A percentile compares a stretch with the other conserved stretches of the same genome.
Conservation (phyloP, 2,888 invertebrate species). For the Apamea crenata region DNA sequence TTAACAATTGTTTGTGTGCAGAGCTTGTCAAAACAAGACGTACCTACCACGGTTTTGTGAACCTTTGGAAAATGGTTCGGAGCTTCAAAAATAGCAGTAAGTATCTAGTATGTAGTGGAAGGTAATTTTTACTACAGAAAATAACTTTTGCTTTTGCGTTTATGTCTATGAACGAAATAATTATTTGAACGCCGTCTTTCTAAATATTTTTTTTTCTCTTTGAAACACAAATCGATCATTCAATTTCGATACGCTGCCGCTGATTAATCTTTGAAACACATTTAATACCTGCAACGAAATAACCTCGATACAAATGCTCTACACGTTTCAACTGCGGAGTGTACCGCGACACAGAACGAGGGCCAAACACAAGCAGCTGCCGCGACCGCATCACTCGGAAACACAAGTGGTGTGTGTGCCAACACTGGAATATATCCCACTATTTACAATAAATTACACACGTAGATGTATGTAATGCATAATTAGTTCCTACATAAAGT, state of each 20-base stretch:
- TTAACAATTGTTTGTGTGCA: constrained; percentile 22
- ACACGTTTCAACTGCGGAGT: not conserved
- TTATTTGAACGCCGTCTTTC: not conserved
- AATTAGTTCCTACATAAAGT: not conserved
- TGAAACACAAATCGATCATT: not conserved
- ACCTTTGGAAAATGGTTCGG: not conserved
- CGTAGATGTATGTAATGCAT: not conserved
- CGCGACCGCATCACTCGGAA: constrained; percentile 35
- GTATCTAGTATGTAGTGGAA: not conserved
- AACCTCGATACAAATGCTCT: not conserved
- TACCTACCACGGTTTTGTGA: not conserved
- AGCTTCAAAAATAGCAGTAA: not conserved
- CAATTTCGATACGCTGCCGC: not conserved
- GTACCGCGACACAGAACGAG: not conserved
- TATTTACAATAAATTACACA: constrained; percentile 1
- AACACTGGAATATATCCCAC: constrained; percentile 6
- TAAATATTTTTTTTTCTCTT: not conserved
- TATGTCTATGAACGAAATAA: not conserved
- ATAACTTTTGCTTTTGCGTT: not conserved
- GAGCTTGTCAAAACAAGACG: not conserved
- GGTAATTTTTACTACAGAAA: not conserved
- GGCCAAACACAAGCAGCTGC: constrained; percentile 33
- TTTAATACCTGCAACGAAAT: not conserved
- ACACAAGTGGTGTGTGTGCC: constrained; percentile 12
- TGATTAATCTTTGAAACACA: not conserved